These are phyloP conservation scores for Marcusenius ussheri DNA, from an alignment of 2,113 vertebrate genomes.

Conservation along the genomic window DNA sequence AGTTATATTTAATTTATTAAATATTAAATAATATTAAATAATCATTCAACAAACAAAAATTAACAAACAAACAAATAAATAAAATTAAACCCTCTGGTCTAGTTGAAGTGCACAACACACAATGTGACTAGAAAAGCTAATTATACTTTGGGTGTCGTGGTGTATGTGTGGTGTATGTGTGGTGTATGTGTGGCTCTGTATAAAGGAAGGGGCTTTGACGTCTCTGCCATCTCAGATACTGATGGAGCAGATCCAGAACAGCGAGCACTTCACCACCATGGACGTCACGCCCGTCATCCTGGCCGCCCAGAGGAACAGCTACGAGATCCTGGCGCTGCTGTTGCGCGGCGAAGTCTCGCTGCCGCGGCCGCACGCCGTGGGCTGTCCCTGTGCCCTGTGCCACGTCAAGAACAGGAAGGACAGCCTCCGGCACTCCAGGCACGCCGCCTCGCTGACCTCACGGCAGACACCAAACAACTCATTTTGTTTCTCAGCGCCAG, in stretches of 20 bases:
- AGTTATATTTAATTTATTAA: not conserved
- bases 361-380: slow-evolving; percentile 87
- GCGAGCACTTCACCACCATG: slow-evolving; percentile 96
- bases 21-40: not conserved
- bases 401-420: slow-evolving; percentile 98
- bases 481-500: not conserved
- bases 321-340: slow-evolving; percentile 96
- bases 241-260: slow-evolving; percentile 95
- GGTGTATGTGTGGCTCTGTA: too few relatives aligned
- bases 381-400: slow-evolving; percentile 91
- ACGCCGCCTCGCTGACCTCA: slow-evolving; percentile 9
- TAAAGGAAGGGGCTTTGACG: not conserved
- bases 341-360: slow-evolving; percentile 92
- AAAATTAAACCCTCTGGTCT: not conserved
- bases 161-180: not conserved
- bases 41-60: not conserved
- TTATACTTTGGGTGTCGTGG: not conserved
- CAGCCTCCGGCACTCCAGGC: slow-evolving; percentile 93
- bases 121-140: not conserved
- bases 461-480: not conserved
- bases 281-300: slow-evolving; percentile 95
- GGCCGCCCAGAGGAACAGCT: slow-evolving; percentile 95
- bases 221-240: slow-evolving; percentile 73
- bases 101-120: not conserved
- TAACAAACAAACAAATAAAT: not conserved